Evolutionary conservation across 2,113 vertebrate genomes (phyloP), one percentile per base, ranked within the genome.

Genomic region (Rhombomys opimus): DNA sequence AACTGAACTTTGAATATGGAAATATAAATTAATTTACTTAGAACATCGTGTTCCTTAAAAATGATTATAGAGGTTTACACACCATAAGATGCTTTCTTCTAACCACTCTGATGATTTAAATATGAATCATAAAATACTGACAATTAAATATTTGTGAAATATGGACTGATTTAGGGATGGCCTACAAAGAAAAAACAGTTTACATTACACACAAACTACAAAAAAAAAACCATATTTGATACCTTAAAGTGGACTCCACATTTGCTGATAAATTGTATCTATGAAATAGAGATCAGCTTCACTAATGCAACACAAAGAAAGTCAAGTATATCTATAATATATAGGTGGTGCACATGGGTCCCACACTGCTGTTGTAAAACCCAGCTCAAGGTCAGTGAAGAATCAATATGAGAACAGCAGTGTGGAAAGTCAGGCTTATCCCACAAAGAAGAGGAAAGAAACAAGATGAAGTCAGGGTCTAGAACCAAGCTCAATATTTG

Each of bases 81-180:
- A 87, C 20, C 61, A 3, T 81, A 80, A 41, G 57, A 61, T 82
- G 38, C 2, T n/a, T 59, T 93, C 81, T 68, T 57, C 23, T 57
- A 75, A 87, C 12, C 52, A 81, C 59, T 54, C 35, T 59, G 22
- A 52, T 84, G 6, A 82, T 76, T 87, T 22, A 93, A 77, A 50
- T 88, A 67, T 75, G 41, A 88, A 38, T 77, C 52, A 76, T 68
- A 52, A 75, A 82, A 76, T n/a, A 30, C 23, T 81, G 67, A 46
- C 70, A 76, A 61, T 81, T 95, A 92, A 93, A 54, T 93, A 90
- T 87, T 41, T 72, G 65, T 95, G 76, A 88, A 93, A 63, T 76
- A n/a, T 70, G 22, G 35, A 54, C 30, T 72, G 57, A 72, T 80
- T 93, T 70, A 63, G 14, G 93, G 93, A 82, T 90, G 76, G 3